Evolutionary conservation across 2,113 vertebrate species (phyloP).

Genomic region (Pholis gunnellus): DNA sequence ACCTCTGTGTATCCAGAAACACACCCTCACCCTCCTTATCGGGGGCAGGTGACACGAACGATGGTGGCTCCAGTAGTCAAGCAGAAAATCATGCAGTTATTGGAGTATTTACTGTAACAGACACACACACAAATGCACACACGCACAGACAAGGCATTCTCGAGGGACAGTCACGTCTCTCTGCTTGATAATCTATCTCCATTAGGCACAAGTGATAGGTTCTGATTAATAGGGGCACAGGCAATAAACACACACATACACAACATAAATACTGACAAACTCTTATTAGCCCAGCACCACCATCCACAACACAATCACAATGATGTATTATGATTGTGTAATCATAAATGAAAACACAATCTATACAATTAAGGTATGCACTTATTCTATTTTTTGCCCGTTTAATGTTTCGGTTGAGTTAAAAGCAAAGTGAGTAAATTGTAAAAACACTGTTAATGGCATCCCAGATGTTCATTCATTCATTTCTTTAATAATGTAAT

Average conservation of each 20-base stretch:
- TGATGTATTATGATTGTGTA: constrained; percentile 66
- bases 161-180: constrained; percentile 71
- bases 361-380: constrained; percentile 35
- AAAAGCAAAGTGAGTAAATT: constrained; percentile 24
- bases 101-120: constrained; percentile 48
- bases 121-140: constrained; percentile 18
- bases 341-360: constrained; percentile 62
- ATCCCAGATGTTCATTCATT: background rate
- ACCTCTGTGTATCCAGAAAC: constrained; percentile 59
- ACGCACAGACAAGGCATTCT: constrained; percentile 43
- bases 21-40: constrained; percentile 48
- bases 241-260: constrained; percentile 66
- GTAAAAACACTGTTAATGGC: background rate
- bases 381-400: constrained; percentile 10
- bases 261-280: constrained; percentile 59
- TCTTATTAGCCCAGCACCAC: constrained; percentile 43
- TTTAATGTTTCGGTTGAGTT: constrained; percentile 16
- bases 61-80: constrained; percentile 56
- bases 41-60: constrained; percentile 55
- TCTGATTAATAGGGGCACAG: constrained; percentile 76
- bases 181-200: constrained; percentile 80
- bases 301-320: constrained; percentile 58
- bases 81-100: constrained; percentile 67
- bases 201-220: constrained; percentile 78
- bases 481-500: background rate